Percentiles rank a stretch among this genome's conserved stretches.
Evolutionary conservation across 1,140 invertebrate genomes (phyloP).

Genomic region (Orchesella cincta): DNA sequence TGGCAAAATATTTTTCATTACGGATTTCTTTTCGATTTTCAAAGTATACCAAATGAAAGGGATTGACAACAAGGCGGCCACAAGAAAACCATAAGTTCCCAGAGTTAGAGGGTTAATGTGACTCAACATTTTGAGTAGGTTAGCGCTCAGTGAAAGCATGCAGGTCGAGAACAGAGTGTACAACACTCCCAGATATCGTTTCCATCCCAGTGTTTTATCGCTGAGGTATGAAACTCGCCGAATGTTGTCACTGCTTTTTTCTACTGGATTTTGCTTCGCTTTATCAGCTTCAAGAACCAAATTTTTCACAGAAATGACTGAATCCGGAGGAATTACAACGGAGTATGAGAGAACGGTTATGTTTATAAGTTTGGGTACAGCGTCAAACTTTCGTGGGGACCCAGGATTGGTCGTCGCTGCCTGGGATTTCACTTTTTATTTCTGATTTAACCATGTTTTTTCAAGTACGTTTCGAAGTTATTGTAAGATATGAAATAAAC

Average conservation of each 20-base stretch:
- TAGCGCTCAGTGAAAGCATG: neutral
- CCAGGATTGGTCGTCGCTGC: too few relatives aligned
- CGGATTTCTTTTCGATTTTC: slow-evolving; percentile 32
- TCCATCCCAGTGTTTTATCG: neutral
- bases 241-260: neutral
- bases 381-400: too few relatives aligned
- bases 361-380: too few relatives aligned
- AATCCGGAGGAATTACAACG: too few relatives aligned
- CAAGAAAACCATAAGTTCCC: neutral
- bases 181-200: slow-evolving; percentile 14
- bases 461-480: too few relatives aligned
- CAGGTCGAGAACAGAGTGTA: slow-evolving; percentile 1
- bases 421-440: too few relatives aligned
- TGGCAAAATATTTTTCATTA: slow-evolving; percentile 24
- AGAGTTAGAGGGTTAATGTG: slow-evolving; percentile 1
- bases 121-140: neutral
- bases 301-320: too few relatives aligned
- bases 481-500: too few relatives aligned
- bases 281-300: too few relatives aligned
- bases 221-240: neutral
- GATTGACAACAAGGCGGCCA: neutral
- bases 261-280: too few relatives aligned
- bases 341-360: too few relatives aligned
- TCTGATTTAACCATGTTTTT: too few relatives aligned
- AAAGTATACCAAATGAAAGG: slow-evolving; percentile 18